phyloP scores from a whole-genome alignment of 2,113 vertebrate species.

The Tupaia tana region DNA sequence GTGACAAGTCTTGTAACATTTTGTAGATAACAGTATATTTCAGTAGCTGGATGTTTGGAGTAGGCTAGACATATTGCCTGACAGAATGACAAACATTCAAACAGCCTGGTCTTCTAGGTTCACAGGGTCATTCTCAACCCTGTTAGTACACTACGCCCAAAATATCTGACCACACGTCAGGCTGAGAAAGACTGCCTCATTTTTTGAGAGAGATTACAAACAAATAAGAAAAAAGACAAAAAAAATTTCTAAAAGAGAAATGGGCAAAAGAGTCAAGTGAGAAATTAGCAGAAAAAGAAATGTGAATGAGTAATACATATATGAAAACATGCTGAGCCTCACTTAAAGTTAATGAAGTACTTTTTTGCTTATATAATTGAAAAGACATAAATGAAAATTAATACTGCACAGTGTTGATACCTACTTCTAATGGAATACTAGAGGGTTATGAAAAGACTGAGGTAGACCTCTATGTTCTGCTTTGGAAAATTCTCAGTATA shows the following conservation, averaged over 20 bases:
- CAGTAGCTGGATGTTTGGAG: background rate
- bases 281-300: background rate
- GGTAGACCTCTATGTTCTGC: background rate
- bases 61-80: no score
- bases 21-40: background rate
- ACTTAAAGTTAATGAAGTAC: background rate
- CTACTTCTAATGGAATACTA: background rate
- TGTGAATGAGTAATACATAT: background rate
- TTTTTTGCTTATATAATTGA: background rate
- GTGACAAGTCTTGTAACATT: background rate
- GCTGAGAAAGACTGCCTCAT: background rate
- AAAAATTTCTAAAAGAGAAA: background rate
- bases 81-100: background rate
- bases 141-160: background rate
- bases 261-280: background rate
- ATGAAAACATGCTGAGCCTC: background rate
- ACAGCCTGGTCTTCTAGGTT: background rate
- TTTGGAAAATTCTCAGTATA: background rate
- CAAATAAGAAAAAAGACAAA: background rate
- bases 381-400: background rate
- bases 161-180: background rate
- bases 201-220: background rate
- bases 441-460: background rate
- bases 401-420: background rate
- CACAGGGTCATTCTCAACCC: background rate